Evolutionary conservation across 2,113 vertebrate species (phyloP), one percentile per base, ranked within the genome.

Genomic region (Gadus chalcogrammus): DNA sequence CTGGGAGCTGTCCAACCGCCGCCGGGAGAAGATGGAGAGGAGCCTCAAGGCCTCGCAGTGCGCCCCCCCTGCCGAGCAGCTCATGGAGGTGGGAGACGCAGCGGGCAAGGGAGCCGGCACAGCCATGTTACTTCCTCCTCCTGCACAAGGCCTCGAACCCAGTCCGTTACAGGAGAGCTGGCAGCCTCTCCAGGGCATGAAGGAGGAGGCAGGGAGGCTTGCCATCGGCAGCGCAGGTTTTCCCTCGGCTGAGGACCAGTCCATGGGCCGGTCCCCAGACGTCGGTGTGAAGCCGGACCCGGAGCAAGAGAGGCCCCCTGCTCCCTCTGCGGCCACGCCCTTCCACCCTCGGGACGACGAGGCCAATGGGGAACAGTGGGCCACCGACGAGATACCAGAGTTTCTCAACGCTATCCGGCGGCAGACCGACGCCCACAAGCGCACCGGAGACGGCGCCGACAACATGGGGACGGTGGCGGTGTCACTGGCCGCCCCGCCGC

Each of bases 331-430:
- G 58, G 42, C 22, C 24, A 63, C 35, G 15, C 64, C 22, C 4
- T 48, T 13, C 42, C 62, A 28, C 20, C 67, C 62, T 76, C 76
- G 79, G 75, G 75, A 72, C 0, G 73, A 80, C 31, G 81, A 79
- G 83, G 84, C 5, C 80, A 92, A 79, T 64, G 89, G 88, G 69
- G 86, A 15, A 2, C 91, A 88, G 78, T 99, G 97, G 97, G 93
- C 94, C 16, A 92, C 85, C 0, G 97, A 99, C 3, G 95, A 97
- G 4, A 97, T 98, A 82, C 95, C 96, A 0, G 95, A 95, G 64
- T 91, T 92, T 73, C 84, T 98, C 65, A 98, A 97, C 1, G 81
- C 92, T 13, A 95, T 98, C 77, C 82, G 77, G 76, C 86, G 90
- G 90, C 85, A 86, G 69, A 91, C 93, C 1, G 90, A 90, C 18